Evolutionary conservation across 2,113 vertebrate species (phyloP), one percentile per base, ranked within the genome.

Genomic region (Phalacrocorax pelagicus): DNA sequence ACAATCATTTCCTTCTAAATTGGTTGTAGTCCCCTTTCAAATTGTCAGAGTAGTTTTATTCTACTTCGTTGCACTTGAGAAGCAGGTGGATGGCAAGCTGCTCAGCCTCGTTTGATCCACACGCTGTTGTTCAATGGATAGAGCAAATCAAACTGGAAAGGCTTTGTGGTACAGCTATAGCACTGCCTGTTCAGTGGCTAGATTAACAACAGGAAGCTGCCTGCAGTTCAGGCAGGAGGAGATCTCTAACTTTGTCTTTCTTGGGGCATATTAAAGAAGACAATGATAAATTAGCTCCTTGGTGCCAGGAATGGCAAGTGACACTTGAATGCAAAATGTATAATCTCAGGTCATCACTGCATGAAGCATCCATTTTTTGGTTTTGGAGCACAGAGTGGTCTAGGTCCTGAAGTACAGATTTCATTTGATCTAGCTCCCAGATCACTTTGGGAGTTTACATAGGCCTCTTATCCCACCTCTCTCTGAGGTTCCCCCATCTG

Each of bases 41-140:
- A 86, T 94, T 97, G 97, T 98, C 97, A 96, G 96, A 97, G 96
- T 78, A 67, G 95, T 95, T 98, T 97, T 94, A 78, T 96, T 96
- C 94, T 97, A 97, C 95, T 94, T 95, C 47, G 1, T 61, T 97
- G 96, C 96, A 93, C 90, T 97, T 91, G 92, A 97, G 97, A 97
- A 96, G 92, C 95, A 96, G 94, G 96, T 97, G 86, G 92, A 95
- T 18, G 23, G 94, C 92, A 89, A 96, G 93, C 91, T 96, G 94
- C 92, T 94, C 32, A 79, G 89, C 87, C 93, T 94, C 0, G 34
- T 95, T 96, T 97, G 94, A 97, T 97, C 97, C 94, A 40, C 79
- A 30, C 0, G 7, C 85, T 54, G 49, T 49, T 97, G 95, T 61
- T 95, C 96, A 83, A 77, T 65, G 49, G 86, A n/a, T 63, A 78